A percentile compares a stretch with the other conserved stretches of the same genome.
Evolutionary conservation across 2,797 vertebrate genomes (phyloP).

Genomic region (Enteromius paludinosus): DNA sequence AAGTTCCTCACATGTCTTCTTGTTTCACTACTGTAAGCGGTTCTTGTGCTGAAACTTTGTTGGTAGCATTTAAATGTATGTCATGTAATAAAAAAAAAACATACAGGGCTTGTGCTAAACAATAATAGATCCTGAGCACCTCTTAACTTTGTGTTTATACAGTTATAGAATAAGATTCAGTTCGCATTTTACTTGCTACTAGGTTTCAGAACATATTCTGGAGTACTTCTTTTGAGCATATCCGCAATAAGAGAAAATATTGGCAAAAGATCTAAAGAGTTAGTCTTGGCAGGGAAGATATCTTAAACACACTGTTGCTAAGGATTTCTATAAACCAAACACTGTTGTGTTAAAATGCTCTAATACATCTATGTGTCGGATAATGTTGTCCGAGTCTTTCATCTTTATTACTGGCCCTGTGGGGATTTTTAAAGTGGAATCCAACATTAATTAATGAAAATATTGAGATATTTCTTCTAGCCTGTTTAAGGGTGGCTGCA

Average conservation of each 20-base stretch:
- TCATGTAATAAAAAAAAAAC: background rate
- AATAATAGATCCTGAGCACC: background rate
- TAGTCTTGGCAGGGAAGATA: slow-evolving; percentile 61
- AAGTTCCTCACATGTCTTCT: background rate
- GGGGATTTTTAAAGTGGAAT: slow-evolving; percentile 69
- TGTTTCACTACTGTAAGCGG: background rate
- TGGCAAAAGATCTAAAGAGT: slow-evolving; percentile 69
- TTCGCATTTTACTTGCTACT: slow-evolving; percentile 49
- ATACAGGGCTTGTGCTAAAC: background rate
- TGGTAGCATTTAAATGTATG: background rate
- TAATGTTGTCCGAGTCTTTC: slow-evolving; percentile 63
- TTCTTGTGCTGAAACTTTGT: background rate
- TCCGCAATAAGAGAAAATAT: slow-evolving; percentile 43
- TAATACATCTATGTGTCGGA: slow-evolving; percentile 65
- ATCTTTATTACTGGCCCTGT: slow-evolving; percentile 72
- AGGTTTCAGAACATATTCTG: slow-evolving; percentile 35
- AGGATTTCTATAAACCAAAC: slow-evolving; percentile 63
- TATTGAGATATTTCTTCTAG: slow-evolving; percentile 76
- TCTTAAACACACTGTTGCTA: slow-evolving; percentile 69
- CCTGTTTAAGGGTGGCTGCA: slow-evolving; percentile 58
- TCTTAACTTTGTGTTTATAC: background rate
- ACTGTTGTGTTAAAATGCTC: slow-evolving; percentile 48
- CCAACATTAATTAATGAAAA: slow-evolving; percentile 76
- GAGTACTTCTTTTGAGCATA: slow-evolving; percentile 33
- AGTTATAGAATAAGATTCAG: slow-evolving; percentile 47